Evolutionary conservation across 1,140 invertebrate genomes (phyloP), one percentile per base, ranked within the genome.

Genomic region (Anastrepha ludens): DNA sequence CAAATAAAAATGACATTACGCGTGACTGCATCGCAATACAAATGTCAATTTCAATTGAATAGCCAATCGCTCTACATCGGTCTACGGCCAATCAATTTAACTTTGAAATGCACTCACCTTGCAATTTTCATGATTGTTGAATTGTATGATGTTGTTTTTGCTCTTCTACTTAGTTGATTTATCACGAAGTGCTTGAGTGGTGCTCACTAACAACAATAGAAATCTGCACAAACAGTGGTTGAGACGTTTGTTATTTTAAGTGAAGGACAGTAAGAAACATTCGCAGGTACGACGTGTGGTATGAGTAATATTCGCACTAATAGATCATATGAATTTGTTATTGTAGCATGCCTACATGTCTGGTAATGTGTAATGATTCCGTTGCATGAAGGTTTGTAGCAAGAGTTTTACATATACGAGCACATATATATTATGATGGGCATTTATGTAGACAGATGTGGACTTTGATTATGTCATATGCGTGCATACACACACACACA

Each of bases 11-110:
- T 81, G 74, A 20, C 47, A 81, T 74, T 47, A 55, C 3, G 47
- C 47, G 7, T 29, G 6, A 9, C 20, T 81, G 47, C 17, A 29
- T 15, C 47, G n/a, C 47, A 20, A 81, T 81, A 55, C 41, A 9
- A 81, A 50, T 20, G 74, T 29, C 74, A 81, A 50, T 81, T 55
- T 50, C 74, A 81, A 81, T 81, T 50, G 47, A 81, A 81, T 81
- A 58, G 47, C 20, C 74, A 81, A 55, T 81, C 55, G 17, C 47
- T 55, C 6, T 11, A 55, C 3, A 55, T 55, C 50, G 11, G 50
- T 55, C 11, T 55, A 55, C 11, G 3, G 50, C 1, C 6, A 11
- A 55, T 55, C 50, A 8, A 7, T n/a, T n/a, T 4, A 67, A 39
- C 1, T 8, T 5, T 17, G 7, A 11, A 20, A 29, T 20, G 74